phyloP scores from a whole-genome alignment of 2,113 vertebrate genomes.

The Oplegnathus fasciatus region DNA sequence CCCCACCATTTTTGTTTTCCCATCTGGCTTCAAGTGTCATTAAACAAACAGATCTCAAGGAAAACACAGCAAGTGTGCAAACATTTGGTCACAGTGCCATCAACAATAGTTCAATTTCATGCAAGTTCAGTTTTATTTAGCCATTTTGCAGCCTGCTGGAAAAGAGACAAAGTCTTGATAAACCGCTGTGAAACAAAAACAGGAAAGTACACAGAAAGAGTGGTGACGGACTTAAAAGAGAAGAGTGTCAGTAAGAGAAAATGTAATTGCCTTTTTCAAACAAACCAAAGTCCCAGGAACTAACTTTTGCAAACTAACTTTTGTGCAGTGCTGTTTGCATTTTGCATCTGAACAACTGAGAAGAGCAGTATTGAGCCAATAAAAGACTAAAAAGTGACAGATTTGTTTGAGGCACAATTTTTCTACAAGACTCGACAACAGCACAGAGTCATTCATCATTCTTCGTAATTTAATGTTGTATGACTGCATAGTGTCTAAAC shows the following conservation, averaged over 20 bases:
- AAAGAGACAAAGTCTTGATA: background rate
- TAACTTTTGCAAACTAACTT: background rate
- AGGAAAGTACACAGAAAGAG: background rate
- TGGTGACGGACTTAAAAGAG: background rate
- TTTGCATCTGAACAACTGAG: background rate
- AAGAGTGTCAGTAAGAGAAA: background rate
- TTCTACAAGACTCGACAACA: background rate
- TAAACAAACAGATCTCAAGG: constrained; percentile 3
- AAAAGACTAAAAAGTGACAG: background rate
- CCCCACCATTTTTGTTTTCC: background rate
- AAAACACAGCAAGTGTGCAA: background rate
- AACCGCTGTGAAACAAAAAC: background rate
- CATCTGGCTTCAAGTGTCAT: background rate
- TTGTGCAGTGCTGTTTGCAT: background rate
- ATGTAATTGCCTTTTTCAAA: background rate
- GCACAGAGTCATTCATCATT: background rate
- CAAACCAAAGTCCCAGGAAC: background rate
- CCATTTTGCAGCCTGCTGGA: background rate
- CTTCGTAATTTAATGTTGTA: constrained; percentile 2
- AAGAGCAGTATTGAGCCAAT: background rate
- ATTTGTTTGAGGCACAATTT: constrained; percentile 10
- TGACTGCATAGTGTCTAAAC: background rate
- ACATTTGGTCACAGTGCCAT: background rate
- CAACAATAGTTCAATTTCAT: background rate
- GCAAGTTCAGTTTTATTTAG: background rate